Conservation (phyloP, 2,797 vertebrate genomes). For the Typhlichthys eigenmanni region DNA sequence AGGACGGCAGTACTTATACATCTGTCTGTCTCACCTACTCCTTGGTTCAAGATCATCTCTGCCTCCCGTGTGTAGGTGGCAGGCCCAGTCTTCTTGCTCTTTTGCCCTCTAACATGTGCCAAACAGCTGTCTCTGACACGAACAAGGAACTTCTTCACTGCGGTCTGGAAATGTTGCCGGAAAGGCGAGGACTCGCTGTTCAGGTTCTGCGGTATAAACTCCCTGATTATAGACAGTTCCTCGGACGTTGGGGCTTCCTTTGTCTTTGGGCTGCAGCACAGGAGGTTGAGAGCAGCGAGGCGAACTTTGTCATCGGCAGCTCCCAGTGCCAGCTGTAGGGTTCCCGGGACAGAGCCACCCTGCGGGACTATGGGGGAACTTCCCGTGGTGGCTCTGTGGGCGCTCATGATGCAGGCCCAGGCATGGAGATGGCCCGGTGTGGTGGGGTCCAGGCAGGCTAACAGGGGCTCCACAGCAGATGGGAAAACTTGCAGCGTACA, state of each 20-base stretch:
- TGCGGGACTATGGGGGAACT: conserved; percentile 62
- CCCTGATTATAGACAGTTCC: conserved; percentile 74
- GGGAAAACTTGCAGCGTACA: conserved; percentile 83
- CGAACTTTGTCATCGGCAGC: conserved; percentile 81
- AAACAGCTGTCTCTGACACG: conserved; percentile 86
- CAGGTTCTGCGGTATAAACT: conserved; percentile 85
- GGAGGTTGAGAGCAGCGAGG: conserved; percentile 77
- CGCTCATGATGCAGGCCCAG: conserved; percentile 82
- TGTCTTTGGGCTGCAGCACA: conserved; percentile 84
- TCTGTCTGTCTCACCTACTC: conserved; percentile 82
- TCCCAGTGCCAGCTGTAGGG: conserved; percentile 76
- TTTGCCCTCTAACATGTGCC: conserved; percentile 67
- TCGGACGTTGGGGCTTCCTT: conserved; percentile 67
- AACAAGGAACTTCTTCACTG: conserved; percentile 78
- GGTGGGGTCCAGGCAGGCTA: conserved; percentile 56
- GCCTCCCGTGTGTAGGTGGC: neutral
- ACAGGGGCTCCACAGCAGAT: conserved; percentile 61
- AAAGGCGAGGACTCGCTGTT: conserved; percentile 86
- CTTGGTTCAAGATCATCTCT: conserved; percentile 58
- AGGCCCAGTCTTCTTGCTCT: conserved; percentile 37
- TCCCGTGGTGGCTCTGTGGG: conserved; percentile 64
- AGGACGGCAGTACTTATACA: neutral
- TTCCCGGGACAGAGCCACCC: conserved; percentile 42
- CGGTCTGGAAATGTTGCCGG: conserved; percentile 86
- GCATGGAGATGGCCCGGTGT: conserved; percentile 73